Evolutionary conservation across 2,888 invertebrate genomes (phyloP).

Genomic region (Alsophila aescularia): DNA sequence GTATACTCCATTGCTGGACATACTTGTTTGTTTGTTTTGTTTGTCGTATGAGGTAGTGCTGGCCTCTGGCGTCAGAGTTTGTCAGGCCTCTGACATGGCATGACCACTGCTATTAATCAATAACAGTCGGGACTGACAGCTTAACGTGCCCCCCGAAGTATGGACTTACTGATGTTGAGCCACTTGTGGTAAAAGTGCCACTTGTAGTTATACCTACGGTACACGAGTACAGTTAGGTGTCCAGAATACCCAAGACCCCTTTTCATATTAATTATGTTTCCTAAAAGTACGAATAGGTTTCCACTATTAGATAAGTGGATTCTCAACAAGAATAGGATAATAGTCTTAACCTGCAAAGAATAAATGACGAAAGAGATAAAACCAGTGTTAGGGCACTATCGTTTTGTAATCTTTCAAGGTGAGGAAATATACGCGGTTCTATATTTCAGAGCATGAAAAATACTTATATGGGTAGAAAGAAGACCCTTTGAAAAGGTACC

Average conservation of each 20-base stretch:
- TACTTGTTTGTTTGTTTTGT: too few species aligned
- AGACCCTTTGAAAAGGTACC: constrained; percentile 42
- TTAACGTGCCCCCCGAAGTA: too few species aligned
- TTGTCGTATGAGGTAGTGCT: too few species aligned
- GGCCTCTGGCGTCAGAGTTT: too few species aligned
- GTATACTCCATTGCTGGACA: constrained; percentile 36
- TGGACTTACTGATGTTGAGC: constrained; percentile 31
- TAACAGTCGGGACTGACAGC: too few species aligned
- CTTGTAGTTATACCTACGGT: not conserved
- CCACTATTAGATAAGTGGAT: too few species aligned
- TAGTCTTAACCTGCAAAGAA: not conserved
- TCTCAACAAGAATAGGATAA: not conserved
- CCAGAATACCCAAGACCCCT: too few species aligned
- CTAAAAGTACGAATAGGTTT: not conserved
- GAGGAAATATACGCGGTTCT: constrained; percentile 30
- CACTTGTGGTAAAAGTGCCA: constrained; percentile 20
- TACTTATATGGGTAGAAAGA: constrained; percentile 33
- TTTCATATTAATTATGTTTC: not conserved
- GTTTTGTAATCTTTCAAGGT: constrained; percentile 33
- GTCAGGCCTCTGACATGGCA: too few species aligned
- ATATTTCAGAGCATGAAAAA: constrained; percentile 35
- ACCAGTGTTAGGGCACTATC: constrained; percentile 20
- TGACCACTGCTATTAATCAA: too few species aligned
- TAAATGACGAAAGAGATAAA: constrained; percentile 2
- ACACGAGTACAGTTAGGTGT: too few species aligned